Evolutionary conservation across 2,888 invertebrate species (phyloP), one percentile per base, ranked within the genome.

Genomic region (Parthenolecanium corni): DNA sequence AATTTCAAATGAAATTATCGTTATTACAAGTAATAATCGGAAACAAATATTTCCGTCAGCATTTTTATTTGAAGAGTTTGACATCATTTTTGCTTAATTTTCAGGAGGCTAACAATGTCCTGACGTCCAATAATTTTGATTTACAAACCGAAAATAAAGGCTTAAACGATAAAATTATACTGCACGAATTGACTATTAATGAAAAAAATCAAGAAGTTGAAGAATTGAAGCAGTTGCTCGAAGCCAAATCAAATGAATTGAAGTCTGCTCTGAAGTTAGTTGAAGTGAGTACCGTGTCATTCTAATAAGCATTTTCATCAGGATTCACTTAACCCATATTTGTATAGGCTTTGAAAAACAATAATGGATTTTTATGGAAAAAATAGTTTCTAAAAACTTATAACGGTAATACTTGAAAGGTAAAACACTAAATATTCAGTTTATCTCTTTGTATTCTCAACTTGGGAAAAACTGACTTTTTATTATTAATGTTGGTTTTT

Each of bases 191-290:
- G 25, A 31, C 47, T 23, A 2, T 54, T n/a, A 63, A 53, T n/a
- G 53, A 63, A 40, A 63, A 63, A 53, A 46, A 38, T 18, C 63
- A 44, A 42, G 63, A 63, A 63, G 23, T 63, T 20, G 44, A 46
- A 63, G 63, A 63, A 53, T 36, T 63, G 44, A 63, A 63, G n/a
- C 42, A 63, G n/a, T 53, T 63, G 21, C 18, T 63, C 4, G 53
- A 63, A 1, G 18, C 23, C 14, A 63, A 63, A 53, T 52, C 38
- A 11, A 44, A 53, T 31, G 53, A 63, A n/a, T 63, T 63, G 38
- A 63, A 63, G 53, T 63, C 63, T 1, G 52, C 63, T n/a, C 16
- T 53, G 14, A 63, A 63, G 25, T 31, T 62, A 42, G 62, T 62
- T 2, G 52, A 62, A 31, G 62, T 62, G 38, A 47, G 52, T 62